Percentiles rank a stretch among this genome's conserved stretches.
Evolutionary conservation across 1,140 invertebrate genomes (phyloP).

Genomic region (Zaprionus vittiger): DNA sequence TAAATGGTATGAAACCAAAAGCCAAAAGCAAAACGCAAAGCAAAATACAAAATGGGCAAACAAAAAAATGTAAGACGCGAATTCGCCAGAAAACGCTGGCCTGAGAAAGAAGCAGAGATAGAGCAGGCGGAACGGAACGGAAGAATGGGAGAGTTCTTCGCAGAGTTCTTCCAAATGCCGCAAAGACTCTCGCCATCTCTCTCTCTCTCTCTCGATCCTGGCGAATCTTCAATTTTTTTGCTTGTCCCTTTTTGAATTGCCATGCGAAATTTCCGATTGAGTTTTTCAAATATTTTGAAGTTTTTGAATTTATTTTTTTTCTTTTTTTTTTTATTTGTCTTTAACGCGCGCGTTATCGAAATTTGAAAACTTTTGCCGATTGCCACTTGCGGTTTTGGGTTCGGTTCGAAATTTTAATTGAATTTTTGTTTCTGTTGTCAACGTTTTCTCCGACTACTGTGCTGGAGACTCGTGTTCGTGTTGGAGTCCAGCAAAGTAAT

Average conservation of each 20-base stretch:
- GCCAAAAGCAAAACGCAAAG: slow-evolving; percentile 28
- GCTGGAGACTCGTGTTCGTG: no score
- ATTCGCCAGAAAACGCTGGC: slow-evolving; percentile 48
- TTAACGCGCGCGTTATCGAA: slow-evolving; percentile 18
- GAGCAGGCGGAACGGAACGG: slow-evolving; percentile 14
- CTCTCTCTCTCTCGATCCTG: neutral
- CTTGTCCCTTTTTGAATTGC: neutral
- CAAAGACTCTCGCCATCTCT: neutral
- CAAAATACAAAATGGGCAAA: slow-evolving; percentile 14
- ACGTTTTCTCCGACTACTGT: neutral
- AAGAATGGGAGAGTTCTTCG: neutral
- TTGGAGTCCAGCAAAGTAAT: neutral
- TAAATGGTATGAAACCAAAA: slow-evolving; percentile 50
- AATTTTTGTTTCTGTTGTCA: neutral
- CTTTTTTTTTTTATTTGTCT: slow-evolving; percentile 10
- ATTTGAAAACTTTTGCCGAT: slow-evolving; percentile 18
- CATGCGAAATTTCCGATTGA: neutral
- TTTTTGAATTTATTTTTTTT: slow-evolving; percentile 10
- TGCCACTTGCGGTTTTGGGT: slow-evolving; percentile 1
- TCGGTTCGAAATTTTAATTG: neutral
- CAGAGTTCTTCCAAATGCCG: slow-evolving; percentile 5
- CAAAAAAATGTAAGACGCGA: slow-evolving; percentile 29
- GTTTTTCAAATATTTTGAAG: neutral
- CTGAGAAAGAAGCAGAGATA: slow-evolving; percentile 18
- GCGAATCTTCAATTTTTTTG: neutral